Percentiles rank a stretch among this genome's conserved stretches.
Conservation (phyloP, 1,140 invertebrate species). For the Drosophila athabasca region DNA sequence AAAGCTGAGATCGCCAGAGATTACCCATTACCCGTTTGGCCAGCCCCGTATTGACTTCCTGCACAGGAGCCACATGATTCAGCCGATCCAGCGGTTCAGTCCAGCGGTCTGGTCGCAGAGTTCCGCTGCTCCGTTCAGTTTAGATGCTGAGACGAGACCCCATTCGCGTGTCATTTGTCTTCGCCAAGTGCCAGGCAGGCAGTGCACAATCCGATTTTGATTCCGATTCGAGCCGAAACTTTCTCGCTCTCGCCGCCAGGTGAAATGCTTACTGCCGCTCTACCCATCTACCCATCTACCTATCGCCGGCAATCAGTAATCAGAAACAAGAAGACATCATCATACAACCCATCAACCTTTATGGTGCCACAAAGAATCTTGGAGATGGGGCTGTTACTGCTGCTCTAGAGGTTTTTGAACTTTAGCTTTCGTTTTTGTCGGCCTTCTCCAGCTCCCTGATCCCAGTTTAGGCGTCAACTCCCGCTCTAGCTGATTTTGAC, state of each 20-base stretch:
- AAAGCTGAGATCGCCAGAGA: neutral
- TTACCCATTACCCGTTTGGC: slow-evolving; percentile 26
- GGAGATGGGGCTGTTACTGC: slow-evolving; percentile 5
- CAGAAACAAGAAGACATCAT: slow-evolving; percentile 17
- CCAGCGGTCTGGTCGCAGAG: neutral
- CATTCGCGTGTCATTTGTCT: slow-evolving; percentile 7
- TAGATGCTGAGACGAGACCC: slow-evolving; percentile 4
- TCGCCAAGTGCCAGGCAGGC: slow-evolving; percentile 14
- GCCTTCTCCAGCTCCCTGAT: slow-evolving; percentile 26
- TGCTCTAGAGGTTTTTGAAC: slow-evolving; percentile 52
- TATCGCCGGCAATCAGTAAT: slow-evolving; percentile 5
- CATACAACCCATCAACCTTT: slow-evolving; percentile 41
- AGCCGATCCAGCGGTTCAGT: too few relatives aligned
- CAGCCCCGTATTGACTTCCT: slow-evolving; percentile 29
- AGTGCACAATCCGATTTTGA: slow-evolving; percentile 10
- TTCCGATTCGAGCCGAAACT: slow-evolving; percentile 44
- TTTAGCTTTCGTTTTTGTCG: slow-evolving; percentile 67
- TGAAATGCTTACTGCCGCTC: slow-evolving; percentile 40
- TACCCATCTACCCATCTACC: too few relatives aligned
- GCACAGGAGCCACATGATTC: slow-evolving; percentile 18
- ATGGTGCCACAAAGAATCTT: slow-evolving; percentile 61
- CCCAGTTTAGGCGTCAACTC: neutral
- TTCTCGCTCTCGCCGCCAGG: slow-evolving; percentile 47
- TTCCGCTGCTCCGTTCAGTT: slow-evolving; percentile 8
- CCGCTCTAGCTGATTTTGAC: slow-evolving; percentile 6